phyloP scores from a whole-genome alignment of 2,113 vertebrate species.

The Ceuthmochares aereus region DNA sequence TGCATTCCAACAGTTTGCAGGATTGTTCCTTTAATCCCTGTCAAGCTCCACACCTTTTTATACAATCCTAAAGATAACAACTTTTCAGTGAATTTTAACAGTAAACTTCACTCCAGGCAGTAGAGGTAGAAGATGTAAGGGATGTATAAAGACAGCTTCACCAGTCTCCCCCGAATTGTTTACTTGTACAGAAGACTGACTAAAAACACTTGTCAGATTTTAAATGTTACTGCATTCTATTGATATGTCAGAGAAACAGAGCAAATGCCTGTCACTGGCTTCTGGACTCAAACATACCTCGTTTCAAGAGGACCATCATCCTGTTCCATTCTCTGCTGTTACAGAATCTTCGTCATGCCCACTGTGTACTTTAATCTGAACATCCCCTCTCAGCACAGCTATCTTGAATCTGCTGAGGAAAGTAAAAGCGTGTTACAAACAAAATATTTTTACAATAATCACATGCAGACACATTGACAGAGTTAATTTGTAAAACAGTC shows the following conservation, averaged over 20 bases:
- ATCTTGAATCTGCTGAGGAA: background rate
- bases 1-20: background rate
- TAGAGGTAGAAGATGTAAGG: background rate
- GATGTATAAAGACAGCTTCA: background rate
- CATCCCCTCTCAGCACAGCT: background rate
- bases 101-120: background rate
- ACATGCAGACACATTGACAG: background rate
- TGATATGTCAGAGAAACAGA: background rate
- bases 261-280: background rate
- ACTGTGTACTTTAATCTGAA: background rate
- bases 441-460: background rate
- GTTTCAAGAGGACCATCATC: background rate
- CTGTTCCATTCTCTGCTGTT: background rate
- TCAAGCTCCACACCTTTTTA: background rate
- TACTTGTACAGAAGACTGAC: background rate
- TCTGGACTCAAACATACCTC: background rate
- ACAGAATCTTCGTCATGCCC: background rate
- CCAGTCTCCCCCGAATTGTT: fast-evolving
- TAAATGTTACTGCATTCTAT: background rate
- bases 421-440: background rate
- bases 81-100: background rate
- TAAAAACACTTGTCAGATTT: background rate
- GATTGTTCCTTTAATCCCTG: background rate
- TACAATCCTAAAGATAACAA: background rate
- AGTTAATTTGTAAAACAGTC: background rate